These are phyloP conservation scores for Premnoplex brunnescens DNA, from an alignment of 2,797 vertebrate species.

Conservation along the genomic window DNA sequence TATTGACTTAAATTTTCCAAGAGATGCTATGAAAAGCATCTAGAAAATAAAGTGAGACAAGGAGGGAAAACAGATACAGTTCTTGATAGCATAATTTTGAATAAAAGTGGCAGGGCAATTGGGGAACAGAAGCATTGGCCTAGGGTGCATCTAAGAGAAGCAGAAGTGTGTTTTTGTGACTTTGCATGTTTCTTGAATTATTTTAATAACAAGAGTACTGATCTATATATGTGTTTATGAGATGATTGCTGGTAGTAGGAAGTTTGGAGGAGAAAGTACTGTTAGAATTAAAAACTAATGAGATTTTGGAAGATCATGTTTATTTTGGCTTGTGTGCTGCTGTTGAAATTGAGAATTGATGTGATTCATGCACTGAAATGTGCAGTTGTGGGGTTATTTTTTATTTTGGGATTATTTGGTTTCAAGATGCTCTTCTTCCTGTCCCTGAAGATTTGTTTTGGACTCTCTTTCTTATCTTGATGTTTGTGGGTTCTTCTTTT, in stretches of 20 bases:
- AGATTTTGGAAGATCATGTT: accelerated
- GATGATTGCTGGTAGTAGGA: not conserved
- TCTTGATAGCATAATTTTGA: not conserved
- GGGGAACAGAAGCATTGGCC: not conserved
- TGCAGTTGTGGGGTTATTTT: not conserved
- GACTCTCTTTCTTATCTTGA: slow-evolving; percentile 1
- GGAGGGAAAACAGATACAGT: not conserved
- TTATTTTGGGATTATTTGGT: not conserved
- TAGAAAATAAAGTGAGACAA: not conserved
- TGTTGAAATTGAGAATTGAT: not conserved
- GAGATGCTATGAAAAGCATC: not conserved
- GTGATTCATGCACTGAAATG: not conserved
- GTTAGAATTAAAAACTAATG: not conserved
- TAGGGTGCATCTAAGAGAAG: not conserved
- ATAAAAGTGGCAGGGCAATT: not conserved
- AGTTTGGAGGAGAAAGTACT: not conserved
- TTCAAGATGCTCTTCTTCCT: not conserved
- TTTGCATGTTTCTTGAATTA: not conserved
- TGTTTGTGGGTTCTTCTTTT: slow-evolving; percentile 46
- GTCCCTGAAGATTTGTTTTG: not conserved
- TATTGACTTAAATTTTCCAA: not conserved
- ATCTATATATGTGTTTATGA: not conserved
- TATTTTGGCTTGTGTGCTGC: not conserved
- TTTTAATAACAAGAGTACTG: not conserved
- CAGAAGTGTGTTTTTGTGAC: not conserved